A percentile compares a stretch with the other conserved stretches of the same genome.
These are phyloP conservation scores for Pterois miles DNA, from an alignment of 2,797 vertebrate species.

Conservation along the genomic window DNA sequence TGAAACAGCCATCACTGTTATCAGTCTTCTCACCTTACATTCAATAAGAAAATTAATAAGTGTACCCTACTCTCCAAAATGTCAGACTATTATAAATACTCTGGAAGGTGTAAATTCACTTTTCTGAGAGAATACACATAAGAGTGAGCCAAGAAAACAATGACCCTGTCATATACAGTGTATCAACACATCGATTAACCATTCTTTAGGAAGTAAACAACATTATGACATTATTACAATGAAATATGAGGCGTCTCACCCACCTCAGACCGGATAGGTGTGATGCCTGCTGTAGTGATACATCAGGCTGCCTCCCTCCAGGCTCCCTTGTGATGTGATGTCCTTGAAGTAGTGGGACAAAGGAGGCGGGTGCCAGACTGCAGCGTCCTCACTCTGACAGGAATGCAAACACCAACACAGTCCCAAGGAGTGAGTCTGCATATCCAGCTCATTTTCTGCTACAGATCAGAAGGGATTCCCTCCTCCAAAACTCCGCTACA, in stretches of 20 bases:
- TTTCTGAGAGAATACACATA: neutral
- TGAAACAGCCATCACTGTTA: neutral
- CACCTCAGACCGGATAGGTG: conserved; percentile 29
- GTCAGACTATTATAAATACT: neutral
- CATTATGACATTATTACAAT: conserved; percentile 2
- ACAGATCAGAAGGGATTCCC: conserved; percentile 23
- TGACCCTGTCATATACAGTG: neutral
- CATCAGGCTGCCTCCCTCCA: conserved; percentile 51
- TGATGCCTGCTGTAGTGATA: conserved; percentile 46
- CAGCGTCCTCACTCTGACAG: conserved; percentile 64
- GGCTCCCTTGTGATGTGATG: conserved; percentile 60
- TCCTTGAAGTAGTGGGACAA: conserved; percentile 69
- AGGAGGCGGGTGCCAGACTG: conserved; percentile 63
- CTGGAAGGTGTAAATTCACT: neutral
- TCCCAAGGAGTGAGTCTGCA: conserved; percentile 5
- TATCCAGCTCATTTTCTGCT: neutral
- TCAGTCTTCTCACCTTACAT: neutral
- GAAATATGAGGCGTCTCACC: conserved; percentile 13
- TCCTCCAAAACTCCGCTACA: neutral
- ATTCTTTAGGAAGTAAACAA: conserved; percentile 10
- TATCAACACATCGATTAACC: neutral
- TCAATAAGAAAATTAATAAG: neutral
- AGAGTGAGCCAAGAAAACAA: neutral
- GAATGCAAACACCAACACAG: conserved; percentile 65
- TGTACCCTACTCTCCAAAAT: neutral